phyloP scores from a whole-genome alignment of 64 coral and sea anemone species.

The Catalaphyllia jardinei region DNA sequence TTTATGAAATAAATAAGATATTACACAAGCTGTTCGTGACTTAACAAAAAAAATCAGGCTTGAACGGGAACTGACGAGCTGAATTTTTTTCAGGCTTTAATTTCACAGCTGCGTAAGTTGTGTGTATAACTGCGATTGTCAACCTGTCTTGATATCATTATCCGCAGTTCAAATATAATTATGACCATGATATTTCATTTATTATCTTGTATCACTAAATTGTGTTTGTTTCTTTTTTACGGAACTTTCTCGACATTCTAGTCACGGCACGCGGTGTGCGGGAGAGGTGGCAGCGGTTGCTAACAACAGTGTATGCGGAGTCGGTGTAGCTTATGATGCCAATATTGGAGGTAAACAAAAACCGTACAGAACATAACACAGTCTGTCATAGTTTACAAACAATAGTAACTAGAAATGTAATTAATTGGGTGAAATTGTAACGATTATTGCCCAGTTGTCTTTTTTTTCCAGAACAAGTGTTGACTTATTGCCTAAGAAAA shows the following conservation, averaged over 20 bases:
- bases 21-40: too few species aligned
- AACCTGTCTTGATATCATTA: too few species aligned
- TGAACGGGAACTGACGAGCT: too few species aligned
- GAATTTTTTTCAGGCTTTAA: too few species aligned
- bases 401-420: background rate
- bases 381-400: background rate
- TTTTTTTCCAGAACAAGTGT: background rate
- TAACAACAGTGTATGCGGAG: conserved; percentile 93
- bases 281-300: conserved; percentile 89
- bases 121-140: too few species aligned
- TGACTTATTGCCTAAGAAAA: background rate
- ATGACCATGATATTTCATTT: too few species aligned
- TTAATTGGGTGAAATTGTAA: too few species aligned
- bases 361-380: background rate
- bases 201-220: too few species aligned
- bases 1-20: too few species aligned
- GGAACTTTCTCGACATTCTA: background rate
- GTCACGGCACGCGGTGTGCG: conserved; percentile 92
- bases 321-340: conserved; percentile 92
- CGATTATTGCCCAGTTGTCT: background rate
- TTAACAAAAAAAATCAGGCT: too few species aligned
- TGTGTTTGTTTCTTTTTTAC: background rate
- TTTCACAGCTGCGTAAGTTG: too few species aligned
- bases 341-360: conserved; percentile 83
- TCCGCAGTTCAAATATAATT: too few species aligned